phyloP scores from a whole-genome alignment of 2,888 invertebrate genomes.

The Dioctria rufipes region DNA sequence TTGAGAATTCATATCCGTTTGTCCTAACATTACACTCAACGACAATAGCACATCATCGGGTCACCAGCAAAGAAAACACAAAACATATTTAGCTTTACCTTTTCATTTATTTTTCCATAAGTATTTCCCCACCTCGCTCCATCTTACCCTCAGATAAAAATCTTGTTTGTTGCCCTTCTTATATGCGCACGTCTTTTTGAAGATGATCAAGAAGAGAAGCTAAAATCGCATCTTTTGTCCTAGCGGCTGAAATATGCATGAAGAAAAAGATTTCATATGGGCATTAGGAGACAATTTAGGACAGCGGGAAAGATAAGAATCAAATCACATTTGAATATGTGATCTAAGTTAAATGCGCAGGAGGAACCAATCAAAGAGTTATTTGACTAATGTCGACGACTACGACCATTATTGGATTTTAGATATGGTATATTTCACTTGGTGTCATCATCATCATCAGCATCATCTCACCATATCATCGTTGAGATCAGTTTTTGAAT shows the following conservation, averaged over 20 bases:
- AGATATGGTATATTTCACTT: too few relatives aligned
- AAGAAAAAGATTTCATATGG: slow-evolving; percentile 48
- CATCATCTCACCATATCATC: too few relatives aligned
- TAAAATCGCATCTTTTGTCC: neutral
- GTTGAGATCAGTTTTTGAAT: too few relatives aligned
- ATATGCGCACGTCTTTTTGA: neutral
- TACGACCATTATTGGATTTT: too few relatives aligned
- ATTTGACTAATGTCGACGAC: slow-evolving; percentile 46
- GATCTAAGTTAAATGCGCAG: slow-evolving; percentile 10
- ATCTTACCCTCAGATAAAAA: too few relatives aligned
- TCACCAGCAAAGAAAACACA: neutral
- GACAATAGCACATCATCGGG: too few relatives aligned
- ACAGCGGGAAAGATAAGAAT: slow-evolving; percentile 46
- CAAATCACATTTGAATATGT: slow-evolving; percentile 48
- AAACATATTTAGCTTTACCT: neutral
- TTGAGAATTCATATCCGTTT: neutral
- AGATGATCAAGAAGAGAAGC: neutral
- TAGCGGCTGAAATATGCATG: slow-evolving; percentile 14
- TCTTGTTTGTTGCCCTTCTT: neutral
- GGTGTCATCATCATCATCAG: too few relatives aligned
- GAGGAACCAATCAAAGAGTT: slow-evolving; percentile 38
- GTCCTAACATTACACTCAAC: too few relatives aligned
- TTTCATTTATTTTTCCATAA: neutral
- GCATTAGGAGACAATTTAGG: slow-evolving; percentile 45
- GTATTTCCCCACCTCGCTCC: neutral